phyloP scores from a whole-genome alignment of 2,113 vertebrate genomes.

The Anoura caudifer region DNA sequence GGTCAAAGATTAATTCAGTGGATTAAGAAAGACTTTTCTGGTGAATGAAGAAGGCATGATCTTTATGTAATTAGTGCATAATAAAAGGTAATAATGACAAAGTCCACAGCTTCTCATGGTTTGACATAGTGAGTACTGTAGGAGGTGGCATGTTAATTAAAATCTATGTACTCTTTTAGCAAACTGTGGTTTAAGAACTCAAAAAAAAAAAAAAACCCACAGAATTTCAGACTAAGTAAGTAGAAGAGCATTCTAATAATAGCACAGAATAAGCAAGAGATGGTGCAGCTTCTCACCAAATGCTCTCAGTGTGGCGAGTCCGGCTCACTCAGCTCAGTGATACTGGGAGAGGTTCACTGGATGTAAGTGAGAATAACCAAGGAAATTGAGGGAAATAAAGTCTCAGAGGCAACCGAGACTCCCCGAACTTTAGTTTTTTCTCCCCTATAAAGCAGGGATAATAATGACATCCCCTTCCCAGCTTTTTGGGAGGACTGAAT shows the following conservation, averaged over 20 bases:
- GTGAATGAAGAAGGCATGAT: conserved; percentile 48
- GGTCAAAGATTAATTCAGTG: conserved; percentile 59
- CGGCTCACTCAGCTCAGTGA: neutral
- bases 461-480: neutral
- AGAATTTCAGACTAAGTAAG: neutral
- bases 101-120: conserved; percentile 27
- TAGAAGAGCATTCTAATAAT: neutral
- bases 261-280: neutral
- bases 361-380: neutral
- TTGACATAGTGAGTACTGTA: neutral
- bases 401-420: neutral
- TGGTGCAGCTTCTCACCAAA: neutral
- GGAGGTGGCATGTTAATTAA: neutral
- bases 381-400: neutral
- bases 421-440: neutral
- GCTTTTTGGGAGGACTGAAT: neutral
- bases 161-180: neutral
- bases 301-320: neutral
- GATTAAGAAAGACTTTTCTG: conserved; percentile 26
- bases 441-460: neutral
- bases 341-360: neutral
- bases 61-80: conserved; percentile 46
- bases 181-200: neutral
- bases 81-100: conserved; percentile 66
- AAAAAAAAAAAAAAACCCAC: neutral